Base-by-base conservation (phyloP, 2,888 invertebrate species). In the Lordiphosa fenestrarum region DNA sequence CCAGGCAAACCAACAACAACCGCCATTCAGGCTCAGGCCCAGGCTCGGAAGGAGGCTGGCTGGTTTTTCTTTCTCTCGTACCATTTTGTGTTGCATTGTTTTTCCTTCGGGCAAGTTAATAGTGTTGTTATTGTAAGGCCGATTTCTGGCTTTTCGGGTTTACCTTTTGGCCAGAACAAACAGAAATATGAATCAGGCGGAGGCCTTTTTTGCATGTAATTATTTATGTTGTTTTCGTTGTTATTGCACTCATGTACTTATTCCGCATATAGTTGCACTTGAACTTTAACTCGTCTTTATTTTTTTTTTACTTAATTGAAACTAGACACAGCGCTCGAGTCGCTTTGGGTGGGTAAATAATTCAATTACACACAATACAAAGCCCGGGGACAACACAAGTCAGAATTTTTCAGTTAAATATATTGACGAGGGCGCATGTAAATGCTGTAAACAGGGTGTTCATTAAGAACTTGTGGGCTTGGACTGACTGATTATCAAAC, bases 261-360 rank as follows among this genome's bases (percentile, higher is more conserved):
- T 60, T 49, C 15, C 21, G 36, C 7, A 19, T 49, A 36, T 13
- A 23, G 39, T 21, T 47, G 59, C 40, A 66, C 80, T 71, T 86
- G 87, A 86, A 85, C 85, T 85, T 84, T 83, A 74, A 69, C 86
- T 76, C 68, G 71, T 74, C 82, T 82, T 84, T 80, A 84, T 77
- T 80, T 86, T 80, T 86, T n/a, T n/a, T 68, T 86, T 67, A 49
- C 80, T 84, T 85, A 86, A 87, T 87, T 87, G 72, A 85, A 72
- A 81, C 84, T 71, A 86, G 85, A 61, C 85, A 84, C 59, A 46
- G n/a, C 33, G 35, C n/a, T 30, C 30, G 30, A 9, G 30, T 10
- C 30, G 10, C 9, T 30, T 30, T 10, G 30, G 30, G 60, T 60
- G 53, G 59, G 59, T 66, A 66, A 50, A 47, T 63, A 63, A 63